These are phyloP conservation scores for Tetragonula carbonaria DNA, from an alignment of 2,888 invertebrate species.

Conservation along the genomic window DNA sequence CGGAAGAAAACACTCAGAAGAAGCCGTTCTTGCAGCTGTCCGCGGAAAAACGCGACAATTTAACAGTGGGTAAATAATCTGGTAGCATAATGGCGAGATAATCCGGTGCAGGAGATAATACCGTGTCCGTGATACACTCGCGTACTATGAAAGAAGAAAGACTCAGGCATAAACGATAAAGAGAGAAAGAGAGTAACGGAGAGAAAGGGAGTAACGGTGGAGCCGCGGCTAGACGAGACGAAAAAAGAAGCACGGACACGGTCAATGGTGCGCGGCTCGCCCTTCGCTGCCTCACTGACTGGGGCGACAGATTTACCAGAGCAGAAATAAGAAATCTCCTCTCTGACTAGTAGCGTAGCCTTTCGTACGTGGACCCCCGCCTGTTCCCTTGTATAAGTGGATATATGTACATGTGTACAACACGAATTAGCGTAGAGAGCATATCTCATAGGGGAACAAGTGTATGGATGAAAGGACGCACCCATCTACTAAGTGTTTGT, in stretches of 20 bases:
- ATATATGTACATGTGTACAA: not conserved
- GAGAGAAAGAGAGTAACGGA: slow-evolving; percentile 7
- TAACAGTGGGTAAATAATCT: slow-evolving; percentile 40
- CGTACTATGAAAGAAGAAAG: slow-evolving; percentile 9
- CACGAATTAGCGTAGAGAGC: slow-evolving; percentile 17
- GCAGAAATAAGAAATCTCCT: slow-evolving; percentile 83
- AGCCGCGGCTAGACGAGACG: slow-evolving; percentile 54
- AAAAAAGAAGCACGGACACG: slow-evolving; percentile 76
- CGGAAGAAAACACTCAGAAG: slow-evolving; percentile 12
- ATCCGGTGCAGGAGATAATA: slow-evolving; percentile 12
- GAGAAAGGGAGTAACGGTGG: slow-evolving; percentile 9
- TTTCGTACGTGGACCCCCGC: slow-evolving; percentile 44
- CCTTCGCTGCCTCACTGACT: slow-evolving; percentile 83
- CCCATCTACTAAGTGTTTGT: slow-evolving; percentile 23
- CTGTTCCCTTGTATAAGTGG: slow-evolving; percentile 9
- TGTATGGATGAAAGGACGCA: slow-evolving; percentile 29
- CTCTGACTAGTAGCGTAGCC: slow-evolving; percentile 61
- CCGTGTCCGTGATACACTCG: slow-evolving; percentile 20
- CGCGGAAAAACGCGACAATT: slow-evolving; percentile 42
- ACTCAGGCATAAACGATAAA: not conserved
- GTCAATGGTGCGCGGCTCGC: slow-evolving; percentile 80
- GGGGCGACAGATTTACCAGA: slow-evolving; percentile 83
- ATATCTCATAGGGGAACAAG: slow-evolving; percentile 2
- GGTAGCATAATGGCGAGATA: slow-evolving; percentile 12
- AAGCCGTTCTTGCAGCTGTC: slow-evolving; percentile 11